Evolutionary conservation across 1,140 invertebrate genomes (phyloP), one percentile per base, ranked within the genome.

Genomic region (Luehdorfia chinensis): DNA sequence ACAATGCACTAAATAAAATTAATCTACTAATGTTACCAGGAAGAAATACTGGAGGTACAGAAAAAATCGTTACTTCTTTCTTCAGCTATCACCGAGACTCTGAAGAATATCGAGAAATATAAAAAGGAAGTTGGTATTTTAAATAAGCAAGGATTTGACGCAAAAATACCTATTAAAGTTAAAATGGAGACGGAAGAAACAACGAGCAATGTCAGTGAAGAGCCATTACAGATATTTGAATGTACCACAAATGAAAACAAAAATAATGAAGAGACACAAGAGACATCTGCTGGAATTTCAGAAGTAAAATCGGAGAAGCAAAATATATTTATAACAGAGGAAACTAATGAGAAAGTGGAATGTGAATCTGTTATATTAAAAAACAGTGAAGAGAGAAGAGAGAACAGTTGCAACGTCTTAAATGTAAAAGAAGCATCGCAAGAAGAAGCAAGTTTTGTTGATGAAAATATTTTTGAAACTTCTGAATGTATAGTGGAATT

Each of bases 81-180:
- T 9, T 76, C 77, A 28, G 77, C 72, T 0, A 84, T 84, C 18
- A 76, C 77, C 19, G 52, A 78, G 56, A 81, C 80, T 0, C 70
- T 80, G 4, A 75, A 75, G 54, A 69, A 60, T 27, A 81, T 84
- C 14, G 74, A 81, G 55, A 73, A 80, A 52, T 84, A 84, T 27
- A 84, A 81, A 50, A 72, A 79, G 51, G 55, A 69, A 59, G 66
- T 66, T 6, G 66, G 59, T 7, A 65, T 68, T 4, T 50, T 67
- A 13, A 54, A 52, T 0, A 56, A 61, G 9, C 59, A 47, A 21
- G 46, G 55, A 34, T 27, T 47, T 1, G 52, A 47, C 31, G 14
- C 31, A 1, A 37, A 56, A 52, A 45, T 51, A 15, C 21, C 37
- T 28, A 43, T 41, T 8, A 53, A 51, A 48, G 13, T 12, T 11